Evolutionary conservation across 2,888 invertebrate species (phyloP), one percentile per base, ranked within the genome.

Genomic region (Rhynchonema sp.): DNA sequence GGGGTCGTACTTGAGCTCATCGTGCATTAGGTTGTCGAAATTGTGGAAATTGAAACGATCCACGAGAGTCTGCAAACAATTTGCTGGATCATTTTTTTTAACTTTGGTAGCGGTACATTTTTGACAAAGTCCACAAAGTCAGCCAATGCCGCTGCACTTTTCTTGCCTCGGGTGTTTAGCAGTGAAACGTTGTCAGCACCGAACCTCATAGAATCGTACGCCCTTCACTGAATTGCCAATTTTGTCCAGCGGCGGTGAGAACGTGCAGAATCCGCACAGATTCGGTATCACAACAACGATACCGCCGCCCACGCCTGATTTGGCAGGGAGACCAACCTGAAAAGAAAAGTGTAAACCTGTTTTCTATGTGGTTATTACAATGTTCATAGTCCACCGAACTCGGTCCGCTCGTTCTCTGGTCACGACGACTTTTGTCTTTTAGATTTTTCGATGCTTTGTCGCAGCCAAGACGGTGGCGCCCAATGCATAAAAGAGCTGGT

Each of bases 201-300:
- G 17, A 61, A 75, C 76, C 84, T 74, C 84, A 75, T 90, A 91
- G 75, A 94, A 91, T 69, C 88, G 86, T 17, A 92, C 83, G 30
- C 91, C 91, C 65, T 90, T 80, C 70, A 87, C 86, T 63, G 87
- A 86, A 73, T 92, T 92, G 46, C 92, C 92, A 52, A 87, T 79
- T 1, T 82, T 79, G 73, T 94, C 92, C 23, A 94, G 78, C 0
- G 88, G 86, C 20, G 92, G 92, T 0, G 91, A 90, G 86, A 88
- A 94, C 20, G 87, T 82, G 71, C 86, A 88, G 63, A 92, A 86
- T 28, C 92, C 92, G 87, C 92, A 87, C 54, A 91, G 88, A 74
- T 92, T 92, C 1, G 92, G 94, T 54, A 94, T 87, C 1, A 94
- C 91, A 56, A 92, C 82, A 66, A 92, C 79, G 78, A 94, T 84